These are phyloP conservation scores for Chouioia cunea DNA, from an alignment of 2,888 invertebrate species.

Conservation along the genomic window DNA sequence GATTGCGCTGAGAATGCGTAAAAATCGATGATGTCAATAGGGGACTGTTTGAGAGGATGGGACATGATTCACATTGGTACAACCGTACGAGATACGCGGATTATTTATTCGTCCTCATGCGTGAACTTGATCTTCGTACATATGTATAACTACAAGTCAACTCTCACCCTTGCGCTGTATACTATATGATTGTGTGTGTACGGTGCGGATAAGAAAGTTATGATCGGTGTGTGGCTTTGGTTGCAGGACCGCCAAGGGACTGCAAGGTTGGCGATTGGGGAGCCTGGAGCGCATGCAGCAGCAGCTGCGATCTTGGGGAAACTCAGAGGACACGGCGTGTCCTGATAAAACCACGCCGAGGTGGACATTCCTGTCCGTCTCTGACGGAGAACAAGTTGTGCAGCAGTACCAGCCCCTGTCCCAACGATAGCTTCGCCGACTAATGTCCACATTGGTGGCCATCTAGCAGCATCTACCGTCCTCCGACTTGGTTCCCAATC, in stretches of 20 bases:
- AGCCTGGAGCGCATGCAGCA: slow-evolving; percentile 88
- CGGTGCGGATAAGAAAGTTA: no score
- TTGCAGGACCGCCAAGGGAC: slow-evolving; percentile 77
- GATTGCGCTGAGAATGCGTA: slow-evolving; percentile 20
- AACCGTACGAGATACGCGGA: slow-evolving; percentile 10
- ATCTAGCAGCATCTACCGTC: no score
- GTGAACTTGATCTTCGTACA: no score
- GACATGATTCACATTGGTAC: slow-evolving; percentile 13
- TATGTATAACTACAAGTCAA: no score
- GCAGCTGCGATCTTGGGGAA: slow-evolving; percentile 91
- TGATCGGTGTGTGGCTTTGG: no score
- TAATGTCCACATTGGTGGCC: slow-evolving; percentile 30
- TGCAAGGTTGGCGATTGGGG: slow-evolving; percentile 90
- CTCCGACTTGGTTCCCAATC: no score
- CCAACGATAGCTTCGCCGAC: background rate
- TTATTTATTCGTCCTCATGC: slow-evolving; percentile 39
- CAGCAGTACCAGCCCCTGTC: slow-evolving; percentile 80
- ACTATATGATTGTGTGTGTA: no score
- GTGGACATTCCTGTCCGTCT: slow-evolving; percentile 86
- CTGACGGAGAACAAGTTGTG: slow-evolving; percentile 91
- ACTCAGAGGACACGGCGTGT: slow-evolving; percentile 85
- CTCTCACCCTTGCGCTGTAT: no score
- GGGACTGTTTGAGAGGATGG: background rate
- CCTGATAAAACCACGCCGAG: slow-evolving; percentile 81
- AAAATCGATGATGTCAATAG: no score